A percentile compares a stretch with the other conserved stretches of the same genome.
These are phyloP conservation scores for Chymomyza procnemis DNA, from an alignment of 2,888 invertebrate genomes.

Conservation along the genomic window DNA sequence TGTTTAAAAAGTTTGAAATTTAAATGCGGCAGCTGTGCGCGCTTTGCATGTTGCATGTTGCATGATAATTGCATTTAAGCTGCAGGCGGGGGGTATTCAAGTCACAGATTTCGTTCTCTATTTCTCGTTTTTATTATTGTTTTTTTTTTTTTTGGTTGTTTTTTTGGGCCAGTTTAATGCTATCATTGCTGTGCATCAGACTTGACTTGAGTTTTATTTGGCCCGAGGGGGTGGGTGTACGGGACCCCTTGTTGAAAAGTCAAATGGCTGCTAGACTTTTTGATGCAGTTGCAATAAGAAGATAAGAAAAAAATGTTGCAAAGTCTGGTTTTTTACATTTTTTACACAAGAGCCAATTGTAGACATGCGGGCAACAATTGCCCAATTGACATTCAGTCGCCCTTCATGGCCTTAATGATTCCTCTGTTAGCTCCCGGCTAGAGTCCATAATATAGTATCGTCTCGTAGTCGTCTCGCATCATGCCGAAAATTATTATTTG, in stretches of 20 bases:
- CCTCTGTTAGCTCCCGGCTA: not conserved
- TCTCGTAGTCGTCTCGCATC: slow-evolving; percentile 13
- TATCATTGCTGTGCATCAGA: slow-evolving; percentile 48
- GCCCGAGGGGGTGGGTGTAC: slow-evolving; percentile 9
- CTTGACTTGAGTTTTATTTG: slow-evolving; percentile 18
- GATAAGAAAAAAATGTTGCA: slow-evolving; percentile 29
- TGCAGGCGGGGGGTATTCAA: not conserved
- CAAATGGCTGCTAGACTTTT: not conserved
- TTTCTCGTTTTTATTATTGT: no score
- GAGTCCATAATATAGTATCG: slow-evolving; percentile 4
- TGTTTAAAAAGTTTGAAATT: slow-evolving; percentile 48
- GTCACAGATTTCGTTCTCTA: not conserved
- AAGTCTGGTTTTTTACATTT: not conserved
- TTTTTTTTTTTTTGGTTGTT: slow-evolving; percentile 7
- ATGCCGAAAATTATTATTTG: not conserved
- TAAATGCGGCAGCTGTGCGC: slow-evolving; percentile 36
- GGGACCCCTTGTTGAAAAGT: slow-evolving; percentile 7
- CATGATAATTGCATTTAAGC: slow-evolving; percentile 46
- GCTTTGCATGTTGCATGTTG: slow-evolving; percentile 1
- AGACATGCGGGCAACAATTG: slow-evolving; percentile 59
- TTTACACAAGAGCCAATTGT: slow-evolving; percentile 23
- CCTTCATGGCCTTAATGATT: slow-evolving; percentile 22
- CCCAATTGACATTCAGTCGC: slow-evolving; percentile 36
- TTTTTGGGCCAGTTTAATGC: slow-evolving; percentile 3
- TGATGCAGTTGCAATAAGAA: slow-evolving; percentile 38